Evolutionary conservation across 2,888 invertebrate species (phyloP).

Genomic region (Tanytarsus gracilentus): DNA sequence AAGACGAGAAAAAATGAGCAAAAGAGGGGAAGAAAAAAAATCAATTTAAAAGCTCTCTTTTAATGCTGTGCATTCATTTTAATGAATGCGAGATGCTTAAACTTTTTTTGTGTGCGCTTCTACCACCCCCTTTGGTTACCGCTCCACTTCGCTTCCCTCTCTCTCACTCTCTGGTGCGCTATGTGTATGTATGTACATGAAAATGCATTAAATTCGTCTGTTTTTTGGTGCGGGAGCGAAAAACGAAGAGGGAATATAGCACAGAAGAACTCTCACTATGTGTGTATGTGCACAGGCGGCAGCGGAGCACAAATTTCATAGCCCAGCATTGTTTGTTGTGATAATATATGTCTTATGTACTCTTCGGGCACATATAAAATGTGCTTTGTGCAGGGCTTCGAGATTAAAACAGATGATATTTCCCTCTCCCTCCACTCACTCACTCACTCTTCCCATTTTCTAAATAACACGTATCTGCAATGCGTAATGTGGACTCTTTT

Average conservation of each 20-base stretch:
- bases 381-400: slow-evolving; percentile 17
- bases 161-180: not conserved
- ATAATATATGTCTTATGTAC: slow-evolving; percentile 27
- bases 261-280: not conserved
- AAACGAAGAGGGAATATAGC: not conserved
- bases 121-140: slow-evolving; percentile 3
- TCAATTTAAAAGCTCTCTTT: slow-evolving; percentile 24
- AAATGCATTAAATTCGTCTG: slow-evolving; percentile 24
- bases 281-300: not conserved
- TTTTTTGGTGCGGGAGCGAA: not conserved
- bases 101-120: slow-evolving; percentile 8
- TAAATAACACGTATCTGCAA: slow-evolving; percentile 27
- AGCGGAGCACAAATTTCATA: slow-evolving; percentile 10
- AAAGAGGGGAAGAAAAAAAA: slow-evolving; percentile 11
- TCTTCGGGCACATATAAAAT: slow-evolving; percentile 8
- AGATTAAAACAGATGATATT: slow-evolving; percentile 27
- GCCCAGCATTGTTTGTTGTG: slow-evolving; percentile 27
- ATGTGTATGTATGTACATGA: slow-evolving; percentile 12
- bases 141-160: slow-evolving; percentile 7
- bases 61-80: slow-evolving; percentile 25
- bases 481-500: slow-evolving; percentile 26
- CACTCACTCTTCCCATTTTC: slow-evolving; percentile 8
- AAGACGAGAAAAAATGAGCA: not conserved
- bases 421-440: not conserved
- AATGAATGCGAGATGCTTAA: slow-evolving; percentile 26